phyloP scores from a whole-genome alignment of 1,140 invertebrate species.

The Sarcophaga peregrina region DNA sequence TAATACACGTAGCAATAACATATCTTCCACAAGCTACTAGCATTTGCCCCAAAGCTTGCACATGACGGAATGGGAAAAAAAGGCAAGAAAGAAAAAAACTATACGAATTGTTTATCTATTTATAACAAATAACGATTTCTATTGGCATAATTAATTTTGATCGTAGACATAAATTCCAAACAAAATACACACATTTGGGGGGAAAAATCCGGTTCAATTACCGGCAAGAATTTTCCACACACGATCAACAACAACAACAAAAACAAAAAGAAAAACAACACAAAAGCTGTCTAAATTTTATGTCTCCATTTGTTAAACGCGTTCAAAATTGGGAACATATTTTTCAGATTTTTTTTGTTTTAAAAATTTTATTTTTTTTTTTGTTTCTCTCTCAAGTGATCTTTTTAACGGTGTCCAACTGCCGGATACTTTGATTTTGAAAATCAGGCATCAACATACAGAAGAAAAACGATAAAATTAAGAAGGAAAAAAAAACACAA shows the following conservation, averaged over 20 bases:
- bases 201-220: constrained; percentile 39
- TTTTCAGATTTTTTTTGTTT: too few relatives aligned
- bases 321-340: constrained; percentile 31
- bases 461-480: not conserved
- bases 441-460: constrained; percentile 18
- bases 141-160: constrained; percentile 39
- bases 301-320: constrained; percentile 34
- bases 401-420: not conserved
- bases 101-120: not conserved
- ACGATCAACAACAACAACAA: not conserved
- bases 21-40: too few relatives aligned
- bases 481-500: too few relatives aligned
- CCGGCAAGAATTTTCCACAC: constrained; percentile 23
- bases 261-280: constrained; percentile 22
- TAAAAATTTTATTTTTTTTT: not conserved
- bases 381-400: not conserved
- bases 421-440: constrained; percentile 36
- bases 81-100: not conserved
- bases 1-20: too few relatives aligned
- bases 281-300: constrained; percentile 20
- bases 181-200: not conserved
- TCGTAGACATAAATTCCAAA: constrained; percentile 37
- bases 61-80: not conserved
- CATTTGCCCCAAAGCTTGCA: not conserved
- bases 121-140: constrained; percentile 13